Evolutionary conservation across 2,797 vertebrate genomes (phyloP).

Genomic region (Petrocephalus schoutedeni): DNA sequence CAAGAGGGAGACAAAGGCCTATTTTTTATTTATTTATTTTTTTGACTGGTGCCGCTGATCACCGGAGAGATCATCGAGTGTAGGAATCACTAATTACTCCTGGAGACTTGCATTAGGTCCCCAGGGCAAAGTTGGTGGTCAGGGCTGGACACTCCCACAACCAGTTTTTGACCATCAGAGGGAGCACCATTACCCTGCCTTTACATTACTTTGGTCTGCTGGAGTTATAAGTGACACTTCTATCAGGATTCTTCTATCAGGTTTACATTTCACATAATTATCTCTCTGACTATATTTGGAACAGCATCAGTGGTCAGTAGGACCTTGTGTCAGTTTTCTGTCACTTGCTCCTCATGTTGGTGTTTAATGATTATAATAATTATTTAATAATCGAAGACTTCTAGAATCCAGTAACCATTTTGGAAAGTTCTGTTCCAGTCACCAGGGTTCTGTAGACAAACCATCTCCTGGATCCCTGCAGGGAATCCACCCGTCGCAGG

Average conservation of each 20-base stretch:
- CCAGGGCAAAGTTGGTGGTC: not conserved
- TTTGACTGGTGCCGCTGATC: not conserved
- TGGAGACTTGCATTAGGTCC: not conserved
- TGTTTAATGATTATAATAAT: not conserved
- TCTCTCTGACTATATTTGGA: not conserved
- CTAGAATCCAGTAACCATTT: not conserved
- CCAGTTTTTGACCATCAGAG: not conserved
- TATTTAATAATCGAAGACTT: not conserved
- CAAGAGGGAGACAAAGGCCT: not conserved
- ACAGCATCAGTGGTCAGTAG: not conserved
- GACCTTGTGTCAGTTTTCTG: not conserved
- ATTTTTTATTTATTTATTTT: not conserved
- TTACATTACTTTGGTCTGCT: not conserved
- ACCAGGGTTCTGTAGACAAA: not conserved
- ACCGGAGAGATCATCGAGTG: not conserved
- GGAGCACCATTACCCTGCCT: not conserved
- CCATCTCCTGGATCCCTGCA: not conserved
- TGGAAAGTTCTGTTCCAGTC: slow-evolving; percentile 13
- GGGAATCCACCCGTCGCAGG: slow-evolving; percentile 21
- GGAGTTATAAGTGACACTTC: not conserved
- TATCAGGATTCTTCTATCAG: not conserved
- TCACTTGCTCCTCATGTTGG: not conserved
- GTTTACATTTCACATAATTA: not conserved
- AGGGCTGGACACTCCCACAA: not conserved
- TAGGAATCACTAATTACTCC: not conserved